Percentiles rank a stretch among this genome's conserved stretches.
phyloP scores from a whole-genome alignment of 2,113 vertebrate species.

The Petrocephalus zakoni region DNA sequence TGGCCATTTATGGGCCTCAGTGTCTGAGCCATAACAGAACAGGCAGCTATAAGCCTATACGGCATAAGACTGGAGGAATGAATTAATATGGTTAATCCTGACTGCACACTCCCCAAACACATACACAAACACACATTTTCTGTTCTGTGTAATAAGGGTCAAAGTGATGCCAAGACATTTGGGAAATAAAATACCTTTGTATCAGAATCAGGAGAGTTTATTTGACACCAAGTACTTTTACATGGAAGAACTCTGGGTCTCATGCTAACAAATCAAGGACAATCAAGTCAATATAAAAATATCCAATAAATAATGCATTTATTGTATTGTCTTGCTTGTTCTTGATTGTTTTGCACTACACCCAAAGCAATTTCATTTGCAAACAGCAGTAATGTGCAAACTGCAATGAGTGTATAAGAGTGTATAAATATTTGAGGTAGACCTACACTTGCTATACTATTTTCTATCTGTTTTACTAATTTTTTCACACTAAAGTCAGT shows the following conservation, averaged over 20 bases:
- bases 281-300: background rate
- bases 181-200: too few relatives aligned
- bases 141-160: background rate
- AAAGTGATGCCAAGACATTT: background rate
- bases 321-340: background rate
- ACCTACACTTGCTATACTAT: background rate
- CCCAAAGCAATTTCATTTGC: background rate
- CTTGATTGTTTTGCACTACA: background rate
- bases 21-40: background rate
- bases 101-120: background rate
- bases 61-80: background rate
- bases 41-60: background rate
- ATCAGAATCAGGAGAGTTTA: background rate
- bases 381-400: background rate
- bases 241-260: background rate
- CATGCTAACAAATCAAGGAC: background rate
- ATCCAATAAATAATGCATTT: background rate
- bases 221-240: background rate
- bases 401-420: background rate
- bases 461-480: background rate
- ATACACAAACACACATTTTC: background rate
- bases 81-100: background rate
- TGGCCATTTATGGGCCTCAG: background rate
- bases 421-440: background rate
- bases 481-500: background rate